Evolutionary conservation across 2,888 invertebrate species (phyloP).

Genomic region (Plagiodera versicolora): DNA sequence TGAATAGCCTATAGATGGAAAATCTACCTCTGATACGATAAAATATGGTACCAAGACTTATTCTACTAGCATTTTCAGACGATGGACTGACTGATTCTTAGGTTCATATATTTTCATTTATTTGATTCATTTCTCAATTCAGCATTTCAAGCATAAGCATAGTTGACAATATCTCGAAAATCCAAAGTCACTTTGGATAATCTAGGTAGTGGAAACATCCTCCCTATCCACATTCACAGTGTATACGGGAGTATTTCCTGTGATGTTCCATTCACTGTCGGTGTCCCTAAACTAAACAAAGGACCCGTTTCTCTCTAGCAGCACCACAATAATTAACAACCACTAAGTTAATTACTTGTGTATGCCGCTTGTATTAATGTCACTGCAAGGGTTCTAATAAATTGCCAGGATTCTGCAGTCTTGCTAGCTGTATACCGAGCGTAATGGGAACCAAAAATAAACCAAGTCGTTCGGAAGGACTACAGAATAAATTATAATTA

Average conservation of each 20-base stretch:
- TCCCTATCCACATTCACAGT: neutral
- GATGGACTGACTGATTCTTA: no score
- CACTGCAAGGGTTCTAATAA: neutral
- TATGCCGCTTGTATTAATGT: neutral
- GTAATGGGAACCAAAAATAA: neutral
- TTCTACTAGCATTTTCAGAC: no score
- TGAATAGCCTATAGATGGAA: no score
- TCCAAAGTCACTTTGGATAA: neutral
- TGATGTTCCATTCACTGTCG: neutral
- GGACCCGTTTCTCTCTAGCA: neutral
- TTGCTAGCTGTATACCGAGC: neutral
- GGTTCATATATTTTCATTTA: neutral
- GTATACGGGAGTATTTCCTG: neutral
- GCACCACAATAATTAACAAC: neutral
- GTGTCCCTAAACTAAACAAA: neutral
- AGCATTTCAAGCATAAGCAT: neutral
- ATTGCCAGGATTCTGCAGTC: neutral
- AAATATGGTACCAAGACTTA: no score
- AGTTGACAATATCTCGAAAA: neutral
- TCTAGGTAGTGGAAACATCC: neutral
- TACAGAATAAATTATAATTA: neutral
- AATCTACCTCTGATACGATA: no score
- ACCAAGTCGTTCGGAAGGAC: neutral
- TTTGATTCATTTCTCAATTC: neutral
- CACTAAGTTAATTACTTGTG: slow-evolving; percentile 5